Base-by-base conservation (phyloP, 2,113 vertebrate genomes). In the Ursus arctos region DNA sequence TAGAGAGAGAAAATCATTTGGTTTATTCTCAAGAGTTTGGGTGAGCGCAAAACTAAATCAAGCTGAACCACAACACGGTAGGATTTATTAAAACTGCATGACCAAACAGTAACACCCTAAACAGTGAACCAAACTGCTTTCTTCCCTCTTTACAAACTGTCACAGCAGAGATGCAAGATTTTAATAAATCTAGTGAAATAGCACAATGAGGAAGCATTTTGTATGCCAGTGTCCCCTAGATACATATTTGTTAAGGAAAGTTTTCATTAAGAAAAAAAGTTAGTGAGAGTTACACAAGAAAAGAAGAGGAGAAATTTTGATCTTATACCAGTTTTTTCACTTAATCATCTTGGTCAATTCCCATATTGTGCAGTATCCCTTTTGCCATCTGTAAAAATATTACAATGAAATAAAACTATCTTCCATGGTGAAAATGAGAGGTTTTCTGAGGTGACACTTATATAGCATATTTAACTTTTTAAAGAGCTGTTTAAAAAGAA, bases 21-120 rank as follows among this genome's bases (percentile, higher is more conserved):
- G 53, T 96, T 96, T 96, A 97, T 93, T 97, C 92, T 97, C 94
- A 82, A 93, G 97, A 97, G 95, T 94, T 91, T 97, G 93, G 59
- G 88, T 96, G 82, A 97, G 96, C 95, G 93, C 74, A 93, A 88
- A 95, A 97, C 31, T 77, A 95, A 96, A 97, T 92, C 96, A 96
- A 96, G 63, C 59, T 94, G 86, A 94, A 81, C 84, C 76, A 63
- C 81, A 76, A 74, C 67, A 94, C 16, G 33, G 90, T 82, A 88
- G 16, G 59, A 95, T 84, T 98, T 96, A 98, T 88, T 92, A 97
- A 90, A 91, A 88, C 84, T 59, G 36, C 22, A 93, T 49, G 81
- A 93, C 33, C n/a, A 40, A 85, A 84, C 36, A 61, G 40, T 92
- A 95, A 85, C 53, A 87, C 81, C n/a, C 92, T 89, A 31, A 85